Evolutionary conservation across 2,888 invertebrate species (phyloP).

Genomic region (Archips xylosteana): DNA sequence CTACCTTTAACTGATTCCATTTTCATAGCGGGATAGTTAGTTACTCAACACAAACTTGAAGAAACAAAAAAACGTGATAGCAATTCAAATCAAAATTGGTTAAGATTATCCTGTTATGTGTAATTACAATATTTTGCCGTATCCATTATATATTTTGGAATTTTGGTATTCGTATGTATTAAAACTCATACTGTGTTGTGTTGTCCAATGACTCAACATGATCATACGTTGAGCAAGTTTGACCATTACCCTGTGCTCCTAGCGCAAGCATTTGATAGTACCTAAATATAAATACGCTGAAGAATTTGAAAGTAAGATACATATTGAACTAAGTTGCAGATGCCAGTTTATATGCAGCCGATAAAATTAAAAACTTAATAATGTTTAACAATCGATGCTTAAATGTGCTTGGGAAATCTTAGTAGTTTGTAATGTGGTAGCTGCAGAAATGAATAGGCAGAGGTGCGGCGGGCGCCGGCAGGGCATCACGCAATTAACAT

Average conservation of each 20-base stretch:
- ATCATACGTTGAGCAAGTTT: background rate
- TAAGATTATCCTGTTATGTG: slow-evolving; percentile 23
- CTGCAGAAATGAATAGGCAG: slow-evolving; percentile 34
- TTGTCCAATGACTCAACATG: background rate
- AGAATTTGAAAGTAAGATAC: background rate
- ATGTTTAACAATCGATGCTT: background rate
- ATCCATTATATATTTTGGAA: slow-evolving; percentile 1
- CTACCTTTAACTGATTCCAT: background rate
- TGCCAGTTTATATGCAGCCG: background rate
- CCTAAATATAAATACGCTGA: background rate
- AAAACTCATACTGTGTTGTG: background rate
- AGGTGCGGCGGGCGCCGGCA: slow-evolving; percentile 49
- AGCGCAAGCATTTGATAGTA: background rate
- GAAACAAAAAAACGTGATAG: slow-evolving; percentile 7
- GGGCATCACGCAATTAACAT: slow-evolving; percentile 79
- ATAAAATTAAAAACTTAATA: background rate
- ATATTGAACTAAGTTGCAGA: background rate
- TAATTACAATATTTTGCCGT: slow-evolving; percentile 21
- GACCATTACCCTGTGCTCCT: background rate
- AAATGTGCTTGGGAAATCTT: background rate
- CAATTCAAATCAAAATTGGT: slow-evolving; percentile 26
- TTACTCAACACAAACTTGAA: background rate
- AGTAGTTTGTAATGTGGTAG: slow-evolving; percentile 17
- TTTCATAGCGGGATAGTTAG: slow-evolving; percentile 4
- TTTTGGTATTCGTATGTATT: background rate